Evolutionary conservation across 2,797 vertebrate species (phyloP).

Genomic region (Falco columbarius): DNA sequence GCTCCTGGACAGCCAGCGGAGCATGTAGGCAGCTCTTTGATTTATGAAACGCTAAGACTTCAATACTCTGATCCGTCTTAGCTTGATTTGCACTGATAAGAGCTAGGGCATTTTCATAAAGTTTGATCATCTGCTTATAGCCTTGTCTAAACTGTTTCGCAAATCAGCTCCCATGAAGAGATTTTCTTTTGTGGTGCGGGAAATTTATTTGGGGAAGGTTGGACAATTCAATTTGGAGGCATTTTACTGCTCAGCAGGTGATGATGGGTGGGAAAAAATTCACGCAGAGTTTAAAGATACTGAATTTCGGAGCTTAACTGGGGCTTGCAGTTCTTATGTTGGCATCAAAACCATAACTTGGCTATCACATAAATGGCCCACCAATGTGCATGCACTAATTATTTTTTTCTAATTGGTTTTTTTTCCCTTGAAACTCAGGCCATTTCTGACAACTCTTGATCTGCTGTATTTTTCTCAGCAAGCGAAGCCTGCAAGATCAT

Average conservation of each 20-base stretch:
- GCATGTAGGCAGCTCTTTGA: not conserved
- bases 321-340: not conserved
- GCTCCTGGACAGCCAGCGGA: not conserved
- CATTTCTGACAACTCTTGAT: not conserved
- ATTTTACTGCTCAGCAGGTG: not conserved
- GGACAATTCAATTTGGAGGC: not conserved
- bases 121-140: not conserved
- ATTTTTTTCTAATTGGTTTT: not conserved
- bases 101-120: not conserved
- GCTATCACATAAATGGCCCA: not conserved
- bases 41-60: not conserved
- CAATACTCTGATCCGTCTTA: not conserved
- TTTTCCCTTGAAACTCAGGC: not conserved
- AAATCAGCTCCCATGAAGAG: not conserved
- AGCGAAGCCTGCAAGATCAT: fast-evolving
- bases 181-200: not conserved
- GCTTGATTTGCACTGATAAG: not conserved
- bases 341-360: not conserved
- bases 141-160: not conserved
- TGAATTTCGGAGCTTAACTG: not conserved
- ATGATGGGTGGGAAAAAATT: fast-evolving
- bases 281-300: not conserved
- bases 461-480: not conserved
- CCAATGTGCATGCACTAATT: not conserved
- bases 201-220: not conserved